Conservation (phyloP, 1,140 invertebrate species). For the Rhopalosiphum padi region DNA sequence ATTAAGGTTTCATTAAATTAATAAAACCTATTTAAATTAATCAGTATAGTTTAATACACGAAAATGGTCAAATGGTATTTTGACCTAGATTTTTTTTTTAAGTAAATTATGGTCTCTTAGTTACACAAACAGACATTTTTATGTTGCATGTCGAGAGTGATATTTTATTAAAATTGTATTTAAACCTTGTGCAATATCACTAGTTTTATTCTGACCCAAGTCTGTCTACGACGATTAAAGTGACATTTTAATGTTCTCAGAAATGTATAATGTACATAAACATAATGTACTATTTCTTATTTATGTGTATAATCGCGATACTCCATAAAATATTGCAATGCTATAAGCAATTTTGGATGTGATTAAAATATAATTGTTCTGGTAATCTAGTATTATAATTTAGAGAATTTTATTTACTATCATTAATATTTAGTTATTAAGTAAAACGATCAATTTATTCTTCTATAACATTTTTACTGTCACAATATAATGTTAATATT, state of each 20-base stretch:
- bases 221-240: conserved; percentile 19
- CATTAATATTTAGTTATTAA: not conserved
- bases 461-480: not conserved
- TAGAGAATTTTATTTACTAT: not conserved
- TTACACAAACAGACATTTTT: conserved; percentile 7
- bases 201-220: not conserved
- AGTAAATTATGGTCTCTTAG: not conserved
- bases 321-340: not conserved
- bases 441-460: not conserved
- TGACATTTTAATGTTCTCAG: conserved; percentile 5
- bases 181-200: not conserved
- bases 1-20: not conserved
- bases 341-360: not conserved
- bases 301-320: no score
- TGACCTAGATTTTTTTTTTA: not conserved
- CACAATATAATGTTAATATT: not conserved
- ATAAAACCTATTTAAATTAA: not conserved
- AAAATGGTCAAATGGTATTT: not conserved
- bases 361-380: not conserved
- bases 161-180: conserved; percentile 9
- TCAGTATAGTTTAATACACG: not conserved
- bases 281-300: not conserved
- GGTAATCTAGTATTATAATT: not conserved
- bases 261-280: not conserved
- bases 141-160: not conserved